Evolutionary conservation across 1,140 invertebrate species (phyloP).

Genomic region (Ruditapes philippinarum): DNA sequence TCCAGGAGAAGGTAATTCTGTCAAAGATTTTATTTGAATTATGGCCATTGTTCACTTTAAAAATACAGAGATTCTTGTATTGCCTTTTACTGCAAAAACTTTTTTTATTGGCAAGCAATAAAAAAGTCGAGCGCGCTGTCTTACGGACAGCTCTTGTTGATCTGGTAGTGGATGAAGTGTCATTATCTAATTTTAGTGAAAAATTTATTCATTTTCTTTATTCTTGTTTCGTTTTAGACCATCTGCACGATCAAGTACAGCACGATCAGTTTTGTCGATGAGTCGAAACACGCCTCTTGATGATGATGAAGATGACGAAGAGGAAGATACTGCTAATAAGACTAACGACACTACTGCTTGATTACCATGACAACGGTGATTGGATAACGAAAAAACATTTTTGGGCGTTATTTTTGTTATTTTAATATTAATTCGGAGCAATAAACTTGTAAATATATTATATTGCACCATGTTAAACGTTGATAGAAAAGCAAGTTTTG

Average conservation of each 20-base stretch:
- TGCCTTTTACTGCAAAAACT: no score
- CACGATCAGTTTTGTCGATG: conserved; percentile 55
- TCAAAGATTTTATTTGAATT: no score
- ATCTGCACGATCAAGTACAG: conserved; percentile 59
- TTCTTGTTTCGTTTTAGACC: conserved; percentile 53
- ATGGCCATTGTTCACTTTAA: no score
- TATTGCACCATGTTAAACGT: neutral
- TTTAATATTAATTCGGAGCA: conserved; percentile 29
- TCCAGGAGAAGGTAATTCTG: no score
- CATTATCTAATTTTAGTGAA: no score
- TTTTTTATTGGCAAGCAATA: no score
- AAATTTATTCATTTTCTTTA: no score
- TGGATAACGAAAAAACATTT: conserved; percentile 5
- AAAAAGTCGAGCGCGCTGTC: no score
- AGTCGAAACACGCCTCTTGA: neutral
- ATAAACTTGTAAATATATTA: conserved; percentile 10
- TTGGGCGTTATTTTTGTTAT: conserved; percentile 39
- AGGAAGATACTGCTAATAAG: conserved; percentile 45
- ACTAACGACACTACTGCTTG: conserved; percentile 59
- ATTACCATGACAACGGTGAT: conserved; percentile 28
- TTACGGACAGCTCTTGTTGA: no score
- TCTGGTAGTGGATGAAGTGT: no score
- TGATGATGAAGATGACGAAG: conserved; percentile 61
- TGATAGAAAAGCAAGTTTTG: neutral
- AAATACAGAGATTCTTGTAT: no score